Conservation (phyloP, 2,113 vertebrate species). For the Chlamydotis undulata region DNA sequence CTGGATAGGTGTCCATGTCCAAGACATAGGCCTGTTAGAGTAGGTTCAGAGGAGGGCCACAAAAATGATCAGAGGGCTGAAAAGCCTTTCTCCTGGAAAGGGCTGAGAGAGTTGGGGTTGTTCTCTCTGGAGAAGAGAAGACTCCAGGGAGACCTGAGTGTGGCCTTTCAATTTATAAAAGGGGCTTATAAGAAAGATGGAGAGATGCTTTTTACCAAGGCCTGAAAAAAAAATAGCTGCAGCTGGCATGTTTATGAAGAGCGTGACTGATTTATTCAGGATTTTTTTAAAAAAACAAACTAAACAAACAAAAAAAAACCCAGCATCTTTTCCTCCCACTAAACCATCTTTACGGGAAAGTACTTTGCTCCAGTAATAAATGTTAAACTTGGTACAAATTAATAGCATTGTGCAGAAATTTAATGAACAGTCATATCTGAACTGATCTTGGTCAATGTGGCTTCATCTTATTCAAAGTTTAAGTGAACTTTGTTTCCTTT, state of each 20-base stretch:
- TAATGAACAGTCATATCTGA: not conserved
- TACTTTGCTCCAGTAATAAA: not conserved
- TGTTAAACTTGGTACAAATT: not conserved
- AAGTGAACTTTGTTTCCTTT: not conserved
- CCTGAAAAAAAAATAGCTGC: not conserved
- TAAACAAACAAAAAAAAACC: accelerated
- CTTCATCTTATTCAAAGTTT: not conserved
- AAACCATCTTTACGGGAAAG: not conserved
- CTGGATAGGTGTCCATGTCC: not conserved
- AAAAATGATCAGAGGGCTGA: not conserved
- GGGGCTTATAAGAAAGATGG: not conserved
- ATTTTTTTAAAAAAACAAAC: not conserved
- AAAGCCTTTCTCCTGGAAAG: not conserved
- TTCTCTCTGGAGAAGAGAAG: not conserved
- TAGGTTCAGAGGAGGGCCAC: not conserved
- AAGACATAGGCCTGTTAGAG: not conserved
- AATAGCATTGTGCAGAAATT: not conserved
- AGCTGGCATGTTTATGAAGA: not conserved
- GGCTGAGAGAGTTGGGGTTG: not conserved
- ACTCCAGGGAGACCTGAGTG: not conserved
- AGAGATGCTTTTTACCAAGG: not conserved
- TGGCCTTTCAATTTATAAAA: not conserved
- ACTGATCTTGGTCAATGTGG: not conserved
- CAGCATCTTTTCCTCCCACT: not conserved
- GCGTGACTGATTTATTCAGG: accelerated